Percentiles rank a stretch among this genome's conserved stretches.
phyloP scores from a whole-genome alignment of 2,113 vertebrate species.

The Dromiciops gliroides region DNA sequence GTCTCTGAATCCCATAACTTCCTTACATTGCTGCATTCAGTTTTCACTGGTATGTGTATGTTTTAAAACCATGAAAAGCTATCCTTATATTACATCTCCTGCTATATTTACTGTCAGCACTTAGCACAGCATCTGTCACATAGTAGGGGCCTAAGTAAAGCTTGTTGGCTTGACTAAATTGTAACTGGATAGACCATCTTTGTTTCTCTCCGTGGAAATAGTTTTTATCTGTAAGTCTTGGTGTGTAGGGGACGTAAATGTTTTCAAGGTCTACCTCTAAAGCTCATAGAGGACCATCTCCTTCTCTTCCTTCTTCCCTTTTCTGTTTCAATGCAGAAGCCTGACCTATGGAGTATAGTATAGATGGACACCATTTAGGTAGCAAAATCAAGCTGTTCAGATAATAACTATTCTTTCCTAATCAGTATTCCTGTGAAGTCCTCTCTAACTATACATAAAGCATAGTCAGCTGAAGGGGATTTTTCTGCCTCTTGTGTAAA shows the following conservation, averaged over 20 bases:
- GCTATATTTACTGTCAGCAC: not conserved
- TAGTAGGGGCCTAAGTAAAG: not conserved
- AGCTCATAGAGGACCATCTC: not conserved
- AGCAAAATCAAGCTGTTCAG: conserved; percentile 1
- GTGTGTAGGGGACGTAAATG: not conserved
- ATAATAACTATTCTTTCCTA: not conserved
- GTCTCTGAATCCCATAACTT: not conserved
- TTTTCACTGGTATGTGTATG: not conserved
- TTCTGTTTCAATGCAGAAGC: not conserved
- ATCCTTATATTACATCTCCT: not conserved
- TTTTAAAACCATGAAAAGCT: not conserved
- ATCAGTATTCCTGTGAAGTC: not conserved
- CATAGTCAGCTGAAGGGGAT: conserved; percentile 25
- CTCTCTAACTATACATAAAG: not conserved
- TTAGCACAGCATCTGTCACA: not conserved
- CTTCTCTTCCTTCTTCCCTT: not conserved
- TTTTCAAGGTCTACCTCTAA: not conserved
- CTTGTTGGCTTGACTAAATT: not conserved
- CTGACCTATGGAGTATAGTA: not conserved
- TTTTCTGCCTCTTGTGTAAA: conserved; percentile 45
- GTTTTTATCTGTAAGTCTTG: not conserved
- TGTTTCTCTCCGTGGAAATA: not conserved
- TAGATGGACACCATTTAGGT: not conserved
- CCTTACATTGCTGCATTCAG: not conserved
- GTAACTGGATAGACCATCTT: not conserved